A percentile compares a stretch with the other conserved stretches of the same genome.
phyloP scores from a whole-genome alignment of 2,113 vertebrate genomes.

The Malaclemys terrapin region DNA sequence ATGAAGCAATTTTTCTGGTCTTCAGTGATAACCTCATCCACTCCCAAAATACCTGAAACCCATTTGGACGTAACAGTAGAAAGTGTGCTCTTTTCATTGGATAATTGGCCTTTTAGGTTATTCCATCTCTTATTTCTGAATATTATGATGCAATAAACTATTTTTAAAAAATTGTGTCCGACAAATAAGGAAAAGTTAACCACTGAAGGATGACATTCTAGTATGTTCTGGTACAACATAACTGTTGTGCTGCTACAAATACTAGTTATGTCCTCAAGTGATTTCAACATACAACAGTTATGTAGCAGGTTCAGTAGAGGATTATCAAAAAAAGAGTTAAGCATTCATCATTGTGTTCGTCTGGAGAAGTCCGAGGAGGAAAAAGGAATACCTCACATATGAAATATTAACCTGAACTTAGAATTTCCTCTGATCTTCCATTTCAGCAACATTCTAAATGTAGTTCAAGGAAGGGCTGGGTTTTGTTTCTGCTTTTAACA shows the following conservation, averaged over 20 bases:
- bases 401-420: not conserved
- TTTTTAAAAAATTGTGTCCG: not conserved
- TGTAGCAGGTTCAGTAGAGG: not conserved
- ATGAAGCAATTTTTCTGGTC: not conserved
- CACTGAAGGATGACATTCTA: not conserved
- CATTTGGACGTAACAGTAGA: not conserved
- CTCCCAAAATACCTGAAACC: not conserved
- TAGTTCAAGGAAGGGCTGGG: not conserved
- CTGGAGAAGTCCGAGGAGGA: not conserved
- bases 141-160: not conserved
- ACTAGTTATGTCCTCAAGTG: not conserved
- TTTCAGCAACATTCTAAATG: not conserved
- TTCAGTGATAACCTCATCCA: not conserved
- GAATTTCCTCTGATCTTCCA: not conserved
- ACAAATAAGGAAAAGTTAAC: not conserved
- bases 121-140: not conserved
- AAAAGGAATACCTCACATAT: not conserved
- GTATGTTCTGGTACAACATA: not conserved
- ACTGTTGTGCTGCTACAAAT: not conserved
- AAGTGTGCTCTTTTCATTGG: not conserved
- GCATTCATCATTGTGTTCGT: not conserved
- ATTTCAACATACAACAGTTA: not conserved
- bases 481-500: not conserved
- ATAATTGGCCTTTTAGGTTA: not conserved
- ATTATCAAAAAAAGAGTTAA: not conserved